A percentile compares a stretch with the other conserved stretches of the same genome.
Conservation (phyloP, 2,797 vertebrate species). For the Gastrophryne carolinensis region DNA sequence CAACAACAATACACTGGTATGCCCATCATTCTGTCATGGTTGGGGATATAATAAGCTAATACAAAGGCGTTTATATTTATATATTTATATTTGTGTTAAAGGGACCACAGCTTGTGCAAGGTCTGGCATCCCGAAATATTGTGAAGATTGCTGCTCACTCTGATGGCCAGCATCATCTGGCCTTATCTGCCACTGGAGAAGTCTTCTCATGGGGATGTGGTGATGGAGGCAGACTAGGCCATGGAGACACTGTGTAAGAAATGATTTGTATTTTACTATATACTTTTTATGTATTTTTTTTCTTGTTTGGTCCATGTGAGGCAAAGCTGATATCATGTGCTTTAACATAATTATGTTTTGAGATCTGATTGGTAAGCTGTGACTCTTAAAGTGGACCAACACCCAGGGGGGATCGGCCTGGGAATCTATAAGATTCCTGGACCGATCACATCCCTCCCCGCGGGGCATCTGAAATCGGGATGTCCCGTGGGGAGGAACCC, state of each 20-base stretch:
- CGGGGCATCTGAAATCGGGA: too few species aligned
- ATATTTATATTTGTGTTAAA: slow-evolving; percentile 64
- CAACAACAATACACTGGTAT: slow-evolving; percentile 91
- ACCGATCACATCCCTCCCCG: too few species aligned
- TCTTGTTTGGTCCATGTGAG: too few species aligned
- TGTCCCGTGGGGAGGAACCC: too few species aligned
- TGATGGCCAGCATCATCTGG: slow-evolving; percentile 94
- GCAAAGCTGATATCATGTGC: too few species aligned
- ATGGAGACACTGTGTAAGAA: slow-evolving; percentile 92
- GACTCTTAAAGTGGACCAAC: too few species aligned
- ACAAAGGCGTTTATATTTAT: too few species aligned
- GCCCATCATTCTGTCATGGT: too few species aligned
- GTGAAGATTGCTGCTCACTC: slow-evolving; percentile 93
- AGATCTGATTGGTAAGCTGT: not conserved
- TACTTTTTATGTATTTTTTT: not conserved
- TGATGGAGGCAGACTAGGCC: slow-evolving; percentile 94
- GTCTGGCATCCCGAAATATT: slow-evolving; percentile 88
- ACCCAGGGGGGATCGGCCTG: too few species aligned
- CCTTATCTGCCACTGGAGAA: slow-evolving; percentile 89
- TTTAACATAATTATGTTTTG: too few species aligned
- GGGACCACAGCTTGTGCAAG: slow-evolving; percentile 89
- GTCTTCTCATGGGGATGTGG: slow-evolving; percentile 98
- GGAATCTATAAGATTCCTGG: too few species aligned
- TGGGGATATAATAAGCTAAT: too few species aligned
- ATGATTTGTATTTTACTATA: not conserved